Evolutionary conservation across 2,888 invertebrate species (phyloP).

Genomic region (Muschampia staudingeri): DNA sequence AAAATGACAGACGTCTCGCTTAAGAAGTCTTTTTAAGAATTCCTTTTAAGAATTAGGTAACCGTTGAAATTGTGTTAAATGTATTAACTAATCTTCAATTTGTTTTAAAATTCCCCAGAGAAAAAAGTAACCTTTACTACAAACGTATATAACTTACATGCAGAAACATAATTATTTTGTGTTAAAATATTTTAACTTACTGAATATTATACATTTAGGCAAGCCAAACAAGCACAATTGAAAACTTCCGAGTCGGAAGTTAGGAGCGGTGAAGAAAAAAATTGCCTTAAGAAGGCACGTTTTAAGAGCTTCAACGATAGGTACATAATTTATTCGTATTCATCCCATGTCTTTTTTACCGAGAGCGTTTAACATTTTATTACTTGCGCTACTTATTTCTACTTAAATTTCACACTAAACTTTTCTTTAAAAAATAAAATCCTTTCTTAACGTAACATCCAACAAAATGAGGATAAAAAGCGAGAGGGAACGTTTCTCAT

Average conservation of each 20-base stretch:
- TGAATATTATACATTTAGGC: neutral
- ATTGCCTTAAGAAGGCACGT: constrained; percentile 55
- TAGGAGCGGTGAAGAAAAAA: constrained; percentile 59
- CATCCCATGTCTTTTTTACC: neutral
- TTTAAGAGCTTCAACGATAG: constrained; percentile 50
- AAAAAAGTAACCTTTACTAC: too few species aligned
- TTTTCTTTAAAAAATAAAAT: constrained; percentile 15
- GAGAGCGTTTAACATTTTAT: neutral
- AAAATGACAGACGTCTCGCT: too few species aligned
- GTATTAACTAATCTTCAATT: too few species aligned
- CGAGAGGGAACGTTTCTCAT: neutral
- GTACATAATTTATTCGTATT: constrained; percentile 57
- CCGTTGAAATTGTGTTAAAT: too few species aligned
- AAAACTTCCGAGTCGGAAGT: constrained; percentile 64
- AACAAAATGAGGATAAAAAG: neutral
- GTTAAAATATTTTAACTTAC: neutral
- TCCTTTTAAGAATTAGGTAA: too few species aligned
- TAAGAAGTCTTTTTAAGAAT: too few species aligned
- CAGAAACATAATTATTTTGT: too few species aligned
- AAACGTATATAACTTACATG: too few species aligned
- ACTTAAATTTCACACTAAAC: neutral
- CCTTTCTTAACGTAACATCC: neutral
- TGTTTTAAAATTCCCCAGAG: too few species aligned
- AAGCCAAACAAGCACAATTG: constrained; percentile 45
- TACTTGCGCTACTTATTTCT: neutral